Percentiles rank a stretch among this genome's conserved stretches.
Conservation (phyloP, 2,888 invertebrate species). For the Xylophagus ater region DNA sequence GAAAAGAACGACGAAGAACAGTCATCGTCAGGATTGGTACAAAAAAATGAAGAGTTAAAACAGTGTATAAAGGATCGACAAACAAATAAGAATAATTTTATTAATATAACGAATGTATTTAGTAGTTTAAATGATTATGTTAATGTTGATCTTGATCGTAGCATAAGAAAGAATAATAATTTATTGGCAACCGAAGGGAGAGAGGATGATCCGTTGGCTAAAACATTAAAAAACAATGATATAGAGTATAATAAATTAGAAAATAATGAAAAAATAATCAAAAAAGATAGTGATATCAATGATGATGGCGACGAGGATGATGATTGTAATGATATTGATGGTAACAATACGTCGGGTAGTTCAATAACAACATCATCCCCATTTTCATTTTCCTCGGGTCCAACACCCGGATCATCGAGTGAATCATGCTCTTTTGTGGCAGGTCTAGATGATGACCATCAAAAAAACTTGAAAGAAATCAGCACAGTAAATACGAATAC, state of each 20-base stretch:
- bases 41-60: not conserved
- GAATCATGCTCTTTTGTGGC: slow-evolving; percentile 25
- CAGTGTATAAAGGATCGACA: too few relatives aligned
- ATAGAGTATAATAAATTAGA: too few relatives aligned
- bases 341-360: slow-evolving; percentile 24
- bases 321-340: slow-evolving; percentile 12
- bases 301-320: slow-evolving; percentile 1
- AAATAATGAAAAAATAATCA: not conserved
- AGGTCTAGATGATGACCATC: not conserved
- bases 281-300: slow-evolving; percentile 5
- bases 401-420: slow-evolving; percentile 29
- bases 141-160: slow-evolving; percentile 35
- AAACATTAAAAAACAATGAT: too few relatives aligned
- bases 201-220: not conserved
- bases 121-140: slow-evolving; percentile 52
- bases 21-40: not conserved
- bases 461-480: not conserved
- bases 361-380: slow-evolving; percentile 38
- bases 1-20: not conserved
- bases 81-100: slow-evolving; percentile 4
- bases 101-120: slow-evolving; percentile 40
- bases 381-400: slow-evolving; percentile 37
- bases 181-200: not conserved
- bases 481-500: not conserved
- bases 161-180: not conserved